Base-by-base conservation (phyloP, 1,140 invertebrate genomes). In the Chrysomallon squamiferum region DNA sequence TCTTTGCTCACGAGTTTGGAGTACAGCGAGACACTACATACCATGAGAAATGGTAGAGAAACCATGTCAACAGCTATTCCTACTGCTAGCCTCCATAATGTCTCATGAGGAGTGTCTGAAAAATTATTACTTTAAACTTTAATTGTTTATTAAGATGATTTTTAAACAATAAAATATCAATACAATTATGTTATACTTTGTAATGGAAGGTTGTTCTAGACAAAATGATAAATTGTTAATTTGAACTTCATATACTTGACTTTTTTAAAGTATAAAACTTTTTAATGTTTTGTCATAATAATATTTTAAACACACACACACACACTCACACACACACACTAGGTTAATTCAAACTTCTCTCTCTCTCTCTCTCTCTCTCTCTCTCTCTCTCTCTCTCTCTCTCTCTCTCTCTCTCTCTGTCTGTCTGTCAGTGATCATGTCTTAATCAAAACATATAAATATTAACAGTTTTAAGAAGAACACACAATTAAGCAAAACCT, bases 1-100 rank as follows among this genome's bases (percentile, higher is more conserved):
- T 79, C 77, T 60, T 64, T 71, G 15, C 66, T 60, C 2, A 72
- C 71, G 25, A 80, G 50, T 52, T 80, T 80, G 3, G 78, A 77
- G 56, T 72, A 80, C 35, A 80, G 65, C 7, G 78, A 79, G 15
- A 77, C 69, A 62, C 72, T 72, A 33, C 73, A 70, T 2, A 73
- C 74, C 27, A 74, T 63, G 3, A 80, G 62, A 33, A 80, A 76
- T 20, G 78, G 78, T 18, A 80, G 58, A 45, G 72, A 71, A 65
- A 77, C 62, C 67, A 79, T 68, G 38, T 80, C 77, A 20, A 79
- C 33, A 29, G 68, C 32, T 11, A 71, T 59, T 22, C 75, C 73
- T 33, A 75, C 35, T 25, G 70, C 57, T 64, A 80, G 74, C 41
- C 52, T 62, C 30, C 69, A 61, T 22, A 78, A 22, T 47, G 77